Evolutionary conservation across 2,888 invertebrate species (phyloP).

Genomic region (Gymnocheta viridis): DNA sequence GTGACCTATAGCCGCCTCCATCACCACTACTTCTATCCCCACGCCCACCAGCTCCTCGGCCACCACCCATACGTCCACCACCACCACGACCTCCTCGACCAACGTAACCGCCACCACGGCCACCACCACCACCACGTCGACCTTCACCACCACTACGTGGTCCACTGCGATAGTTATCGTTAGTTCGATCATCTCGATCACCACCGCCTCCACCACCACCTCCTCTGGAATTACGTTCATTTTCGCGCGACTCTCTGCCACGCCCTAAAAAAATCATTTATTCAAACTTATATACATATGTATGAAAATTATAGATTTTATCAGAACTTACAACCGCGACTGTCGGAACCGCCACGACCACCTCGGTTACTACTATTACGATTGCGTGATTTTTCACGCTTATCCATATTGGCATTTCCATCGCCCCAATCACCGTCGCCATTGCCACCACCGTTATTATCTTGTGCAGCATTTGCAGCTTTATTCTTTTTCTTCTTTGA

Average conservation of each 20-base stretch:
- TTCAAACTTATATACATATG: neutral
- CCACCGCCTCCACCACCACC: constrained; percentile 74
- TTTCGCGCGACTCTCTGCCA: constrained; percentile 86
- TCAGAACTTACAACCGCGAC: constrained; percentile 83
- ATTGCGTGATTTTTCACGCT: constrained; percentile 81
- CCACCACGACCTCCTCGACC: constrained; percentile 82
- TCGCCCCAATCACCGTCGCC: constrained; percentile 82
- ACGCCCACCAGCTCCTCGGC: constrained; percentile 83
- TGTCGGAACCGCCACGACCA: constrained; percentile 83
- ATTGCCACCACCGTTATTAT: constrained; percentile 81
- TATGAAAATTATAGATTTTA: too few relatives aligned
- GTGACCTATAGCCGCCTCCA: constrained; percentile 75
- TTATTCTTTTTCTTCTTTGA: constrained; percentile 94
- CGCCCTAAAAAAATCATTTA: constrained; percentile 81
- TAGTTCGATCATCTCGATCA: constrained; percentile 71
- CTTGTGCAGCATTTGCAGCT: constrained; percentile 84
- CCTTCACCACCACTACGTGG: constrained; percentile 74
- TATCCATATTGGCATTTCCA: constrained; percentile 80
- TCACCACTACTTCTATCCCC: constrained; percentile 83
- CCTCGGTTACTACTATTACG: constrained; percentile 80
- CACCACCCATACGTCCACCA: constrained; percentile 82
- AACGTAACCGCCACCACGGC: constrained; percentile 82
- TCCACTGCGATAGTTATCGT: constrained; percentile 73
- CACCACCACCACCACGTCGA: constrained; percentile 81
- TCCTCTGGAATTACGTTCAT: constrained; percentile 84